A percentile compares a stretch with the other conserved stretches of the same genome.
These are phyloP conservation scores for Griposia aprilina DNA, from an alignment of 2,888 invertebrate genomes.

Conservation along the genomic window DNA sequence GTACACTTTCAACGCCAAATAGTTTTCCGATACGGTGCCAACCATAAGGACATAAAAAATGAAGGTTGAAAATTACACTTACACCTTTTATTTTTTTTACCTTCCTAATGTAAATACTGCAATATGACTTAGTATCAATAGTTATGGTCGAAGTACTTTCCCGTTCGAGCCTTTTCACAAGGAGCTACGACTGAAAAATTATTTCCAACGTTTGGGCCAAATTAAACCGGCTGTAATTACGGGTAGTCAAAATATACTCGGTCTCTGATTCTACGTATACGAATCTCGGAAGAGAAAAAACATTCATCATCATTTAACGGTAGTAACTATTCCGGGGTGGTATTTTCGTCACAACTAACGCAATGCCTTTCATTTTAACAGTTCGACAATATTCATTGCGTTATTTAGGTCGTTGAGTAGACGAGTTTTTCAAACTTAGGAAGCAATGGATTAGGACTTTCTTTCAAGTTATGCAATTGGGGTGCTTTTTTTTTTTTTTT, in stretches of 20 bases:
- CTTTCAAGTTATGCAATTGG: too few species aligned
- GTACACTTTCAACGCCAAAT: neutral
- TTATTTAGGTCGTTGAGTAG: neutral
- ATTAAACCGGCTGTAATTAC: slow-evolving; percentile 23
- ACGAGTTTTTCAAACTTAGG: neutral
- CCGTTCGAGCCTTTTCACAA: neutral
- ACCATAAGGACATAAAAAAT: neutral
- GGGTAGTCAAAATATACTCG: slow-evolving; percentile 9
- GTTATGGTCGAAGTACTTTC: neutral
- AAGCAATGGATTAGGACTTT: neutral
- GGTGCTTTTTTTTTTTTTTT: too few species aligned
- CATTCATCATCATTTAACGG: slow-evolving; percentile 1
- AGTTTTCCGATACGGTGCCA: neutral
- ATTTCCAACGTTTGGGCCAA: slow-evolving; percentile 9
- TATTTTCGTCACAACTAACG: neutral
- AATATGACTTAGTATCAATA: neutral
- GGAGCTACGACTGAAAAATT: neutral
- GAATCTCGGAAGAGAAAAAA: neutral
- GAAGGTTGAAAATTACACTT: neutral
- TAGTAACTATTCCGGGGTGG: neutral
- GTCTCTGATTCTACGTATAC: slow-evolving; percentile 4
- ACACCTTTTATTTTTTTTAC: neutral
- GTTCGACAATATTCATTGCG: neutral
- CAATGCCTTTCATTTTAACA: neutral
- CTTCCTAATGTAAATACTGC: neutral